phyloP scores from a whole-genome alignment of 2,888 invertebrate species.

The Netelia fuscicornis region DNA sequence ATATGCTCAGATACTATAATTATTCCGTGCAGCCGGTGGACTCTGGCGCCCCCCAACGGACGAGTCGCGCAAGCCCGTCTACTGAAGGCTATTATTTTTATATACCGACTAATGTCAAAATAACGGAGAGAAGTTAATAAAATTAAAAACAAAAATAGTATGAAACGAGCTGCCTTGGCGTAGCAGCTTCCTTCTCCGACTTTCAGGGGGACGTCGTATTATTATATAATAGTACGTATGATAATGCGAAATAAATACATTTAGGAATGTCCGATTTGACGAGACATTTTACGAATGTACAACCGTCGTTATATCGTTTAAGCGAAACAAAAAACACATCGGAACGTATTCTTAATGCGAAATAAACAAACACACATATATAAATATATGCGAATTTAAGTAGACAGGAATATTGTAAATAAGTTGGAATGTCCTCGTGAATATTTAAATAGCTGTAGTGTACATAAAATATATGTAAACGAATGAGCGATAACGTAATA shows the following conservation, averaged over 20 bases:
- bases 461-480: slow-evolving; percentile 79
- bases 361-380: slow-evolving; percentile 48
- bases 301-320: slow-evolving; percentile 64
- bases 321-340: slow-evolving; percentile 51
- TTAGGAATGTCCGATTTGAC: slow-evolving; percentile 67
- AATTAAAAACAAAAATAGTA: slow-evolving; percentile 38
- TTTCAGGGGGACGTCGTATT: slow-evolving; percentile 61
- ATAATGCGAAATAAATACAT: slow-evolving; percentile 66
- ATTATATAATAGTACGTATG: slow-evolving; percentile 65
- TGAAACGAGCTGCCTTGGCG: slow-evolving; percentile 64
- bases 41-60: slow-evolving; percentile 66
- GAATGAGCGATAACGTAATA: slow-evolving; percentile 81
- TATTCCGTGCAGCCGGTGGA: slow-evolving; percentile 72
- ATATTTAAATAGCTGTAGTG: slow-evolving; percentile 81
- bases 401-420: slow-evolving; percentile 61
- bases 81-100: slow-evolving; percentile 84
- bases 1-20: slow-evolving; percentile 78
- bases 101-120: slow-evolving; percentile 69
- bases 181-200: slow-evolving; percentile 71
- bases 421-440: slow-evolving; percentile 64
- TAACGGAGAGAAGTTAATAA: slow-evolving; percentile 42
- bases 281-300: slow-evolving; percentile 67
- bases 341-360: slow-evolving; percentile 55
- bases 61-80: slow-evolving; percentile 65
- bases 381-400: slow-evolving; percentile 55